phyloP scores from a whole-genome alignment of 2,113 vertebrate species.

The Tichodroma muraria region DNA sequence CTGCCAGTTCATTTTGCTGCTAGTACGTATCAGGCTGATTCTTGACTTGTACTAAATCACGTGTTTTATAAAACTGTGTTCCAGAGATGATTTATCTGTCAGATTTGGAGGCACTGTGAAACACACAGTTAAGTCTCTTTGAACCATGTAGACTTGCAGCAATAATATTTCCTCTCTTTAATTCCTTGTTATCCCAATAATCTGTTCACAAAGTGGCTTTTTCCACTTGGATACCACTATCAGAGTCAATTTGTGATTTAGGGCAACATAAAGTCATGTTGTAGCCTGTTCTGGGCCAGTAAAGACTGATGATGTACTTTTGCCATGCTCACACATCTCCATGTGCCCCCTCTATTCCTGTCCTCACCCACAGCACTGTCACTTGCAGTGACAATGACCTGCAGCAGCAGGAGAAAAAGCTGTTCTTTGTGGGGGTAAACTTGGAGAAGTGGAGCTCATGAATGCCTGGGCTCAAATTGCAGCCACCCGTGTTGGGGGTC shows the following conservation, averaged over 20 bases:
- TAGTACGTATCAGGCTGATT: not conserved
- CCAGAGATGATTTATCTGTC: not conserved
- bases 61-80: not conserved
- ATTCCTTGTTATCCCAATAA: not conserved
- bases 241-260: not conserved
- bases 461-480: not conserved
- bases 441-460: not conserved
- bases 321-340: fast-evolving
- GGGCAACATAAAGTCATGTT: not conserved
- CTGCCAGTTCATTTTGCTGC: not conserved
- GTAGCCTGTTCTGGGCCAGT: not conserved
- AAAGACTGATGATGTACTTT: not conserved
- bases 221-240: not conserved
- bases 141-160: not conserved
- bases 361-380: not conserved
- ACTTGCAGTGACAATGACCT: fast-evolving
- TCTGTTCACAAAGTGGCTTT: not conserved
- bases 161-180: not conserved
- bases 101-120: not conserved
- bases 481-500: not conserved
- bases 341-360: not conserved
- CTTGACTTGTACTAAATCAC: not conserved
- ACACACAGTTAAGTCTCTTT: not conserved
- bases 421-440: not conserved
- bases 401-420: not conserved